These are phyloP conservation scores for Ormyrus thymus DNA, from an alignment of 2,888 invertebrate genomes.

Conservation along the genomic window DNA sequence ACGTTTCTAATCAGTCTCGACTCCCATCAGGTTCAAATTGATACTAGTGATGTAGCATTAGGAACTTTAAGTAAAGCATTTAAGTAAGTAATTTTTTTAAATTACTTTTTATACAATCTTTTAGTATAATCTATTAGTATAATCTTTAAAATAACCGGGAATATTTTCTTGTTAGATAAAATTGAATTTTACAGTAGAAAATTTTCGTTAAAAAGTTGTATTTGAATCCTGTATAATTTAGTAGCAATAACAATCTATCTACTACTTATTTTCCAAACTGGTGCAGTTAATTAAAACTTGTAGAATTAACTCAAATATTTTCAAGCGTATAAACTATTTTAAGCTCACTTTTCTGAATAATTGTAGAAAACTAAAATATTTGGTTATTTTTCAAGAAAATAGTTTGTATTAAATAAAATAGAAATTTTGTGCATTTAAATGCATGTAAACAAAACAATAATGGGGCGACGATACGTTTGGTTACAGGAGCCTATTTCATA, in stretches of 20 bases:
- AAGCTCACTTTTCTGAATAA: not conserved
- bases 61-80: slow-evolving; percentile 94
- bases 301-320: not conserved
- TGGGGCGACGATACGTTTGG: slow-evolving; percentile 72
- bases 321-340: not conserved
- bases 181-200: slow-evolving; percentile 18
- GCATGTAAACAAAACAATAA: slow-evolving; percentile 73
- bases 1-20: slow-evolving; percentile 87
- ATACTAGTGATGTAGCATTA: slow-evolving; percentile 89
- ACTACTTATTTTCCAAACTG: slow-evolving; percentile 32
- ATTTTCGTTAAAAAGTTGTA: not conserved
- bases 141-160: not conserved
- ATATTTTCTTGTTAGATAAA: not conserved
- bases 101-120: slow-evolving; percentile 15
- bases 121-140: slow-evolving; percentile 15
- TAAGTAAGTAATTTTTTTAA: slow-evolving; percentile 77
- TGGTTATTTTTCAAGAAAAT: slow-evolving; percentile 17
- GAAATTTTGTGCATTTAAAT: slow-evolving; percentile 53
- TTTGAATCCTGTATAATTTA: not conserved
- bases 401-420: slow-evolving; percentile 27
- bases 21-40: slow-evolving; percentile 89
- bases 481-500: slow-evolving; percentile 75
- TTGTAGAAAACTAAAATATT: slow-evolving; percentile 17
- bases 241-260: slow-evolving; percentile 32
- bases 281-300: slow-evolving; percentile 27